A percentile compares a stretch with the other conserved stretches of the same genome.
Evolutionary conservation across 2,113 vertebrate species (phyloP).

Genomic region (Paedocypris sp.): DNA sequence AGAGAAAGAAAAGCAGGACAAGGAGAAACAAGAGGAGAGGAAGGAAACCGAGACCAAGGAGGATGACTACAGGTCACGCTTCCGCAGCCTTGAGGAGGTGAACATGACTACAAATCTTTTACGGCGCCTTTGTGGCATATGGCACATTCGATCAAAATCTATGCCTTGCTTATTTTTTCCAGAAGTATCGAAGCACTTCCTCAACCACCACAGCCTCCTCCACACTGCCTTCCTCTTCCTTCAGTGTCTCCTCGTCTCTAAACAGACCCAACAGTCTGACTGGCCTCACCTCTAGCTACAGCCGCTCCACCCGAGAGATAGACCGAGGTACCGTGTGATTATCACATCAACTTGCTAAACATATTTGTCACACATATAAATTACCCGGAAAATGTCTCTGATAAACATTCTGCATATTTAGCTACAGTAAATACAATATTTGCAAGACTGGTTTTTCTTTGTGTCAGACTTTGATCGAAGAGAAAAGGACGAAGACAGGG

Average conservation of each 20-base stretch:
- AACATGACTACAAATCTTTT: neutral
- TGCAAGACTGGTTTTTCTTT: too few species aligned
- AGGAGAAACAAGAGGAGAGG: slow-evolving; percentile 92
- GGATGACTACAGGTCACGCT: slow-evolving; percentile 87
- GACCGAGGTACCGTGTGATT: slow-evolving; percentile 85
- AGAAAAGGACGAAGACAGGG: slow-evolving; percentile 87
- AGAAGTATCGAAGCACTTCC: slow-evolving; percentile 73
- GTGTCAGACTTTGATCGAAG: slow-evolving; percentile 75
- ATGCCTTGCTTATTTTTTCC: neutral
- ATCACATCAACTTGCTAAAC: too few species aligned
- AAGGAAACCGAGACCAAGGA: slow-evolving; percentile 85
- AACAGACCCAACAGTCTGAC: slow-evolving; percentile 77
- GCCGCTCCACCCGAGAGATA: slow-evolving; percentile 76
- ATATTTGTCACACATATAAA: too few species aligned
- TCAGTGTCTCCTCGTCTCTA: slow-evolving; percentile 58
- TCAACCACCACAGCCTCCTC: slow-evolving; percentile 63
- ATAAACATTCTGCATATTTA: too few species aligned
- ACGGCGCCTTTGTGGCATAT: neutral
- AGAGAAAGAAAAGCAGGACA: slow-evolving; percentile 88
- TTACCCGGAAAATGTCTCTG: too few species aligned
- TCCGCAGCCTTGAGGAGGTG: slow-evolving; percentile 85
- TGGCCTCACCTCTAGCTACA: slow-evolving; percentile 87
- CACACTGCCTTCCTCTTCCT: slow-evolving; percentile 61
- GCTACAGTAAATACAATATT: too few species aligned
- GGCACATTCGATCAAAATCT: neutral